Percentiles rank a stretch among this genome's conserved stretches.
These are phyloP conservation scores for Cremastobaeus sp. DNA, from an alignment of 2,888 invertebrate species.

Conservation along the genomic window DNA sequence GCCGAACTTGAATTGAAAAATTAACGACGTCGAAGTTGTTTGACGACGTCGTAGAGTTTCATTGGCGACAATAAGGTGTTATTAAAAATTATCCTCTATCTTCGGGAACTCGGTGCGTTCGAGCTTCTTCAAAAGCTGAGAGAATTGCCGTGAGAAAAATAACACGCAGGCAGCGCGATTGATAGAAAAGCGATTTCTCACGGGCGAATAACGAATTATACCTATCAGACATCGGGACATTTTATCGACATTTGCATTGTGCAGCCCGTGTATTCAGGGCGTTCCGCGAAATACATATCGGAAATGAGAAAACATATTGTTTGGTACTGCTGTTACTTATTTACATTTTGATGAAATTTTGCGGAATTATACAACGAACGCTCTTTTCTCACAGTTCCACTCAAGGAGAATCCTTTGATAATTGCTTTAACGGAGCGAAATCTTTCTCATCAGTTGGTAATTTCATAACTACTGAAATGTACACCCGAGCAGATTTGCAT, in stretches of 20 bases:
- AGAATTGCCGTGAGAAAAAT: constrained; percentile 49
- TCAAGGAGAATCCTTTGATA: constrained; percentile 18
- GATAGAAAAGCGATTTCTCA: constrained; percentile 56
- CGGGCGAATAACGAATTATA: constrained; percentile 52
- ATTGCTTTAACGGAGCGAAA: constrained; percentile 30
- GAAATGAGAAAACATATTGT: constrained; percentile 50
- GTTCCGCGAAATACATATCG: constrained; percentile 40
- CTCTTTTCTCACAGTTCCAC: constrained; percentile 31
- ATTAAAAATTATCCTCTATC: too few relatives aligned
- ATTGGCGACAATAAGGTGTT: too few relatives aligned
- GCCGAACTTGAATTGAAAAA: too few relatives aligned
- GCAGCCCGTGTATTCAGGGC: constrained; percentile 24
- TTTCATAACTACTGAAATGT: constrained; percentile 17
- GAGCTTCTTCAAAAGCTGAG: constrained; percentile 23
- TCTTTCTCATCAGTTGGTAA: constrained; percentile 30
- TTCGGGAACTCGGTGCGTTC: constrained; percentile 7
- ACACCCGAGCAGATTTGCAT: neutral
- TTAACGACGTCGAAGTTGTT: too few relatives aligned
- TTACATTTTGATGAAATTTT: constrained; percentile 50
- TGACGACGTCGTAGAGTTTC: too few relatives aligned
- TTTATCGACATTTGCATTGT: constrained; percentile 58
- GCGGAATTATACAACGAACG: constrained; percentile 26
- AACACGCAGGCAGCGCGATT: constrained; percentile 38
- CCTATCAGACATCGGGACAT: constrained; percentile 50
- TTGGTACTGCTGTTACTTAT: constrained; percentile 46